Evolutionary conservation across 2,797 vertebrate species (phyloP).

Genomic region (Channa striata): DNA sequence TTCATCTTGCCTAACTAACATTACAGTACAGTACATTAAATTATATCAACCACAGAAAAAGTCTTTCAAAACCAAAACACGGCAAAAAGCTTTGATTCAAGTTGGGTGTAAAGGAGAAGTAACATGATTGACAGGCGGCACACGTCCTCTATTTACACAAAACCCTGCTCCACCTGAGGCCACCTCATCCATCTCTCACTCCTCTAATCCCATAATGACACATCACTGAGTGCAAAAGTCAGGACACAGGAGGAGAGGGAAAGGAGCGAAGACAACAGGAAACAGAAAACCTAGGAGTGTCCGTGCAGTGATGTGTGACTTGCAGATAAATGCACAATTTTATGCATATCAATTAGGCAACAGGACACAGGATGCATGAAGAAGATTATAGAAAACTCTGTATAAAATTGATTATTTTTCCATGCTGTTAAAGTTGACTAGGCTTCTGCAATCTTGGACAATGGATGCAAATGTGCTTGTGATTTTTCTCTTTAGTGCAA

Average conservation of each 20-base stretch:
- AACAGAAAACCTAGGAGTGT: neutral
- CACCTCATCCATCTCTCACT: conserved; percentile 50
- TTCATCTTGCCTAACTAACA: conserved; percentile 26
- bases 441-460: conserved; percentile 25
- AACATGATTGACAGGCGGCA: conserved; percentile 59
- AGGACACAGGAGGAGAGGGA: conserved; percentile 28
- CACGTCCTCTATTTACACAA: conserved; percentile 50
- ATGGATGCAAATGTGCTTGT: conserved; percentile 34
- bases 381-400: conserved; percentile 7
- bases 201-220: conserved; percentile 66
- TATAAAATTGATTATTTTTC: conserved; percentile 32
- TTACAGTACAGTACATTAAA: conserved; percentile 30
- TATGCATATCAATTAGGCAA: neutral
- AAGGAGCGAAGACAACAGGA: conserved; percentile 8
- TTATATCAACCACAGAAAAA: conserved; percentile 10
- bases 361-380: neutral
- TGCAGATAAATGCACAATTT: neutral
- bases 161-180: conserved; percentile 46
- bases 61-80: conserved; percentile 15
- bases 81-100: conserved; percentile 13
- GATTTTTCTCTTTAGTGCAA: conserved; percentile 10
- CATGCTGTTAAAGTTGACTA: conserved; percentile 20
- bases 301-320: neutral
- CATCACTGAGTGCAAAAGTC: conserved; percentile 48
- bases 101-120: neutral